phyloP scores from a whole-genome alignment of 2,888 invertebrate genomes.

The Luffia ferchaultella region DNA sequence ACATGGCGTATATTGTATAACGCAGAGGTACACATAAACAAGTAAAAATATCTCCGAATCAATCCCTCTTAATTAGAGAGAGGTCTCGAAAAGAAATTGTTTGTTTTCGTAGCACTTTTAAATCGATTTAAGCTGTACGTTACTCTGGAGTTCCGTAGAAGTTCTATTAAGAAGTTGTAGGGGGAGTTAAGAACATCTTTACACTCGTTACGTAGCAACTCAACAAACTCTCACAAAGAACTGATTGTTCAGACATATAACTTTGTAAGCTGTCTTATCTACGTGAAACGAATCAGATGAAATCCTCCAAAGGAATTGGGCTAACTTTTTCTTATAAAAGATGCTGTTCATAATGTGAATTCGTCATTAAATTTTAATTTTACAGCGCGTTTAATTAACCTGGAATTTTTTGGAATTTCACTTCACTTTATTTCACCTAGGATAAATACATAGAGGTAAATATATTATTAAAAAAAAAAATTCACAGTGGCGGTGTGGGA shows the following conservation, averaged over 20 bases:
- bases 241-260: conserved; percentile 7
- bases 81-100: background rate
- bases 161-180: conserved; percentile 3
- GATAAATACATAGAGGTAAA: too few relatives aligned
- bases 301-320: background rate
- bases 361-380: too few relatives aligned
- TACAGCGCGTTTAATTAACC: too few relatives aligned
- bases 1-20: too few relatives aligned
- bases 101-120: background rate
- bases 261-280: background rate
- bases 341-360: too few relatives aligned
- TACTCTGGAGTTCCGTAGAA: background rate
- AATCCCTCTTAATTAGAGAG: background rate
- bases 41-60: too few relatives aligned
- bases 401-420: too few relatives aligned
- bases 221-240: conserved; percentile 2
- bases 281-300: background rate
- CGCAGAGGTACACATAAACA: too few relatives aligned
- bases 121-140: background rate
- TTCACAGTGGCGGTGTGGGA: too few relatives aligned
- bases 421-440: too few relatives aligned
- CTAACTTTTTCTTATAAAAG: too few relatives aligned
- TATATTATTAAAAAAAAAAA: too few relatives aligned
- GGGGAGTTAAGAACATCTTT: conserved; percentile 2
- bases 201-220: conserved; percentile 6